Percentiles rank a stretch among this genome's conserved stretches.
Conservation (phyloP, 2,797 vertebrate species). For the Amblyopsis hoosieri region DNA sequence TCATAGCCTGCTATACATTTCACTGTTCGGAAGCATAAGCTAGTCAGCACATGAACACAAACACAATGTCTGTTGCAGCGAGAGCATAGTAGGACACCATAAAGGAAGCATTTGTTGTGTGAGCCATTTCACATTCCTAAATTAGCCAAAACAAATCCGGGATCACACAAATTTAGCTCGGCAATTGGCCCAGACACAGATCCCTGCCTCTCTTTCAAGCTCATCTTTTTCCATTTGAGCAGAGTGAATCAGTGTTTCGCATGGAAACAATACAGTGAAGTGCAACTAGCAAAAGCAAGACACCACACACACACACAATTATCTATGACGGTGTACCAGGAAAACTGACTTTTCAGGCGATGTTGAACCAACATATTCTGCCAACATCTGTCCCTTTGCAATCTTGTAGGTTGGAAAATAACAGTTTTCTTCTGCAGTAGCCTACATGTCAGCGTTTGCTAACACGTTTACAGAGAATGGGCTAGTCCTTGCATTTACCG, state of each 20-base stretch:
- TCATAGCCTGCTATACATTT: neutral
- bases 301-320: conserved; percentile 16
- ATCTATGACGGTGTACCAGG: conserved; percentile 4
- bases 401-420: too few relatives aligned
- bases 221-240: conserved; percentile 61
- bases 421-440: conserved; percentile 2
- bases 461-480: conserved; percentile 1
- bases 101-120: conserved; percentile 47
- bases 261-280: conserved; percentile 42
- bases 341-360: conserved; percentile 12
- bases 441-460: too few relatives aligned
- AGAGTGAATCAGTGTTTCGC: conserved; percentile 40
- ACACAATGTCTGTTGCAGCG: conserved; percentile 27
- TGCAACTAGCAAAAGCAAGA: conserved; percentile 37
- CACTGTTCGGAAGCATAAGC: conserved; percentile 40
- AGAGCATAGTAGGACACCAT: conserved; percentile 50
- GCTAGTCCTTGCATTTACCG: conserved; percentile 9
- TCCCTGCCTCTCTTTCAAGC: conserved; percentile 26
- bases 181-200: conserved; percentile 31
- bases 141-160: conserved; percentile 55
- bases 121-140: conserved; percentile 49
- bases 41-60: conserved; percentile 52
- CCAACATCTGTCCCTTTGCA: neutral
- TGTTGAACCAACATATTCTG: conserved; percentile 21
- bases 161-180: conserved; percentile 41